A percentile compares a stretch with the other conserved stretches of the same genome.
phyloP scores from a whole-genome alignment of 2,797 vertebrate species.

The Urocyon cinereoargenteus region DNA sequence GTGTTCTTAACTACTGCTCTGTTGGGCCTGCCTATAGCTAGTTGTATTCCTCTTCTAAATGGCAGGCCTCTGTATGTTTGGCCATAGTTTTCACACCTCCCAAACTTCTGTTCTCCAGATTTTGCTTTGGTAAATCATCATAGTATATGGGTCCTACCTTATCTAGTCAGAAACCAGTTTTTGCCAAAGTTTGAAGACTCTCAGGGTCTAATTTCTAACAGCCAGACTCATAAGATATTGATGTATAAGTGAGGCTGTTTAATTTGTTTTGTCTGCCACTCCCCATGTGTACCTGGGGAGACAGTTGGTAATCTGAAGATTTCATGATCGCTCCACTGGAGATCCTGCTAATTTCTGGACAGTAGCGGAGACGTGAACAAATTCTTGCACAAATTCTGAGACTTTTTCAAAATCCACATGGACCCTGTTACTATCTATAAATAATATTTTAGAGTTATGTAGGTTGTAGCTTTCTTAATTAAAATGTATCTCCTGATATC shows the following conservation, averaged over 20 bases:
- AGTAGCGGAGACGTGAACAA: background rate
- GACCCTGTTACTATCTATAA: background rate
- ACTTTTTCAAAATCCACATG: background rate
- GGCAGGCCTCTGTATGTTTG: background rate
- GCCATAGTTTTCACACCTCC: background rate
- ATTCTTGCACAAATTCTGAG: background rate
- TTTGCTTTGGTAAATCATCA: background rate
- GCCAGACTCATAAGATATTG: background rate
- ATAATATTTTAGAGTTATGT: background rate
- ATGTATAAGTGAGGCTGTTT: background rate
- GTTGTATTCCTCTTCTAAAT: background rate
- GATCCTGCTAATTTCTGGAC: background rate
- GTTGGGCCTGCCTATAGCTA: background rate
- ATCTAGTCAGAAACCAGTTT: conserved; percentile 28
- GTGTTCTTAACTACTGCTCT: background rate
- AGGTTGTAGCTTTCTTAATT: background rate
- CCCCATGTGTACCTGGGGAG: background rate
- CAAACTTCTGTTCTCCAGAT: background rate
- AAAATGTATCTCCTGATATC: background rate
- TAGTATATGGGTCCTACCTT: background rate
- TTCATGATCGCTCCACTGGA: background rate
- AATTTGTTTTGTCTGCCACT: background rate
- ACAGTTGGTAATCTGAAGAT: background rate
- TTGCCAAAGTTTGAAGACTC: background rate
- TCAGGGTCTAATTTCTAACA: background rate